These are phyloP conservation scores for Ornithoptera priamus DNA, from an alignment of 2,888 invertebrate genomes.

Conservation along the genomic window DNA sequence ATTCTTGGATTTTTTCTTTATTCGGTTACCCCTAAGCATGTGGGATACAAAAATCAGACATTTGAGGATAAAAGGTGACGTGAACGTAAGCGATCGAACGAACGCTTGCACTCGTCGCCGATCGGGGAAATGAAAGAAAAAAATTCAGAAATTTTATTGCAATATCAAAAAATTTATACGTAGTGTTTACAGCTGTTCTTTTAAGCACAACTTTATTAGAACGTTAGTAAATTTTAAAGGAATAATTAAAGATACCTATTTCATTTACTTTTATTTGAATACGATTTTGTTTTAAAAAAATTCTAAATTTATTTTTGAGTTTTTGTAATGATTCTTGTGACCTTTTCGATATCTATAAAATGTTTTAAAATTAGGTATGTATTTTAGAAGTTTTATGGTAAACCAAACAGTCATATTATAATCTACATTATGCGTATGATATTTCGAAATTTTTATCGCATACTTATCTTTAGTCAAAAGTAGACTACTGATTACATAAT, in stretches of 20 bases:
- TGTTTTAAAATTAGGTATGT: too few species aligned
- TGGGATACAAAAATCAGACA: constrained; percentile 73
- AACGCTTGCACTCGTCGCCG: constrained; percentile 58
- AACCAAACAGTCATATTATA: too few species aligned
- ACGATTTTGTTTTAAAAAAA: too few species aligned
- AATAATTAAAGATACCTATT: too few species aligned
- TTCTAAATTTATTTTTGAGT: too few species aligned
- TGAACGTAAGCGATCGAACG: constrained; percentile 76
- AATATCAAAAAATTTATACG: constrained; percentile 32
- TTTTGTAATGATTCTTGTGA: too few species aligned
- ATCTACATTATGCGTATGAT: too few species aligned
- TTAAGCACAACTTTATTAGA: background rate
- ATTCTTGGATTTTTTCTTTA: constrained; percentile 72
- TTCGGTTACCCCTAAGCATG: constrained; percentile 76
- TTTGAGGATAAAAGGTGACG: constrained; percentile 74
- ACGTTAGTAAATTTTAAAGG: too few species aligned
- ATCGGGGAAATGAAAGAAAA: constrained; percentile 64
- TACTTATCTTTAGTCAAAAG: background rate
- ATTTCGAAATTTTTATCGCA: too few species aligned
- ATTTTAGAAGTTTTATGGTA: too few species aligned
- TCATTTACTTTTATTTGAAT: too few species aligned
- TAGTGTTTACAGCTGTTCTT: constrained; percentile 9
- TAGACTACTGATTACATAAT: constrained; percentile 21
- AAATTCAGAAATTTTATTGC: constrained; percentile 37
- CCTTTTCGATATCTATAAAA: too few species aligned